phyloP scores from a whole-genome alignment of 2,797 vertebrate species.

The Phrynocephalus vlangalii region DNA sequence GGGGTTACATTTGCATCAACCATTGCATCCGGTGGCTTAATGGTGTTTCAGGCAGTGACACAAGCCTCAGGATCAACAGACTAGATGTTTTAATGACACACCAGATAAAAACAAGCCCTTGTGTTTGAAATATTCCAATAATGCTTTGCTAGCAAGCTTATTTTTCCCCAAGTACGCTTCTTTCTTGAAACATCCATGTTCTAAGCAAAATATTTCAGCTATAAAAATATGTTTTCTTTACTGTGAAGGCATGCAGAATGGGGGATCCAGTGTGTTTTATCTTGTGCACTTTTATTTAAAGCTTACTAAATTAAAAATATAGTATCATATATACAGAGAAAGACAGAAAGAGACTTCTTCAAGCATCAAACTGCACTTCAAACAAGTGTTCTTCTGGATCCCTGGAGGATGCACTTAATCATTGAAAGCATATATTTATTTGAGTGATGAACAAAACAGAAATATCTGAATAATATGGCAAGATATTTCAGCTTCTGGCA shows the following conservation, averaged over 20 bases:
- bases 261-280: slow-evolving; percentile 21
- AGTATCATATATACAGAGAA: no score
- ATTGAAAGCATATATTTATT: no score
- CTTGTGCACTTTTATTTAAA: no score
- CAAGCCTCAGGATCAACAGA: slow-evolving; percentile 64
- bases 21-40: slow-evolving; percentile 51
- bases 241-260: slow-evolving; percentile 80
- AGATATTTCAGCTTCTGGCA: no score
- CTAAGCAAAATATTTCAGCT: slow-evolving; percentile 51
- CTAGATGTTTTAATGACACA: slow-evolving; percentile 53
- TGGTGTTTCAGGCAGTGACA: slow-evolving; percentile 46
- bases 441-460: no score
- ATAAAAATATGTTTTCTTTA: slow-evolving; percentile 68
- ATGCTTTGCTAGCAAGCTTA: slow-evolving; percentile 55
- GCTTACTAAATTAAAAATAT: no score
- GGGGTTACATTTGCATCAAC: slow-evolving; percentile 59
- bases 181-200: slow-evolving; percentile 59
- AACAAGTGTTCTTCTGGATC: no score
- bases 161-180: slow-evolving; percentile 55
- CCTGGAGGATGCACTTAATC: no score
- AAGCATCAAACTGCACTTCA: no score
- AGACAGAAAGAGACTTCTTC: no score
- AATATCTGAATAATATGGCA: no score
- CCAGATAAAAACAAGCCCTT: slow-evolving; percentile 47
- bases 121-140: slow-evolving; percentile 60